Evolutionary conservation across 1,140 invertebrate species (phyloP), one percentile per base, ranked within the genome.

Genomic region (Macrobrachium nipponense): DNA sequence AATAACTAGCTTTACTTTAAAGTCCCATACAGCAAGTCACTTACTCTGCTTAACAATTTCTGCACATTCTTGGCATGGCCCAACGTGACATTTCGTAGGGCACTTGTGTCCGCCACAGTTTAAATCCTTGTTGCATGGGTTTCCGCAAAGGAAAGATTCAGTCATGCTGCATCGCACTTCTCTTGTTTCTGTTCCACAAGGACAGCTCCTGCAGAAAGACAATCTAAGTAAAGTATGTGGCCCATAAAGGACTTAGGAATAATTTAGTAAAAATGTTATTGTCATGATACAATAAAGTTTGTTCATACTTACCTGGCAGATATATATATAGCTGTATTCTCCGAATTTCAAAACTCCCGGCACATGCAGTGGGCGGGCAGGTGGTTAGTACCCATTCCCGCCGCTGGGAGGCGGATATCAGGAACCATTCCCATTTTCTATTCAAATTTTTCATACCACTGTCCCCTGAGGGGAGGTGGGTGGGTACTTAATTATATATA

Each of bases 81-180:
- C 95, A 51, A 92, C 90, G 91, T 98, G 97, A 90, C 97, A 98
- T 0, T 91, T 90, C 85, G 93, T 91, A 76, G 92, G 90, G 91
- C 97, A 98, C 70, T 93, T 93, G 91, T 98, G 97, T 90, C 95
- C 90, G 18, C 92, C 92, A 92, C 97, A 98, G 77, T 94, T 93
- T 0, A 98, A 91, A 8, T 91, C 60, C 90, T 95, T 96, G 0
- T 92, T 91, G 91, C 97, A 97, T 8, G 92, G 91, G 17, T 93
- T 91, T 0, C 94, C 94, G 90, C 98, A 99, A 0, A 94, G 91
- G 17, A 98, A 91, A 1, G 93, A 90, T 58, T 93, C 90, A 68
- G 94, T 94, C 84, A 94, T 92, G 88, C 94, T 94, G 90, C 96
- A 97, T 64, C 94, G 93, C 23, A 96, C 93, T 7, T 93, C 93